Evolutionary conservation across 1,140 invertebrate species (phyloP).

Genomic region (Aphelenchoides fujianensis): DNA sequence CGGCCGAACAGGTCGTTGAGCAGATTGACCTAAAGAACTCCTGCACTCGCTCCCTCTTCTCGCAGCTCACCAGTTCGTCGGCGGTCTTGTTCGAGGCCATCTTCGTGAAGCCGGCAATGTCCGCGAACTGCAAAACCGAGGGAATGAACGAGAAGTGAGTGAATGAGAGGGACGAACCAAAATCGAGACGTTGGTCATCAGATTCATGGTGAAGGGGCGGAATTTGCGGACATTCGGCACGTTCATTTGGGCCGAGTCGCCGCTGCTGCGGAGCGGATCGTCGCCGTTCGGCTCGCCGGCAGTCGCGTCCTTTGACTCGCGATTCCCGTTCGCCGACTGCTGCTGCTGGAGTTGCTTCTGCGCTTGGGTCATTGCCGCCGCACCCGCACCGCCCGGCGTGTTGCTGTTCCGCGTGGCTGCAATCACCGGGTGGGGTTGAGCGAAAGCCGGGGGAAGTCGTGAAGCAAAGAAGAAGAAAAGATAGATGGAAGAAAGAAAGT

Average conservation of each 20-base stretch:
- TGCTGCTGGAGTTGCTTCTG: too few relatives aligned
- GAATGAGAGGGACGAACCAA: too few relatives aligned
- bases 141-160: too few relatives aligned
- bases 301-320: slow-evolving; percentile 24
- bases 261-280: slow-evolving; percentile 29
- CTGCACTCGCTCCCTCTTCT: too few relatives aligned
- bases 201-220: slow-evolving; percentile 88
- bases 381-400: slow-evolving; percentile 67
- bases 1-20: slow-evolving; percentile 92
- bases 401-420: slow-evolving; percentile 23
- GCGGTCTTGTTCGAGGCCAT: slow-evolving; percentile 88
- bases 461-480: background rate
- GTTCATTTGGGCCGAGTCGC: slow-evolving; percentile 22
- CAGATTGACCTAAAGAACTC: slow-evolving; percentile 73
- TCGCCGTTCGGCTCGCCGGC: background rate
- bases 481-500: too few relatives aligned
- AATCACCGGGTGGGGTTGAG: background rate
- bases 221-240: slow-evolving; percentile 69
- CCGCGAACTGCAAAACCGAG: slow-evolving; percentile 79
- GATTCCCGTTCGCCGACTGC: slow-evolving; percentile 15
- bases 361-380: too few relatives aligned
- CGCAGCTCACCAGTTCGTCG: slow-evolving; percentile 70
- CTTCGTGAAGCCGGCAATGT: slow-evolving; percentile 93
- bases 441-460: too few relatives aligned
- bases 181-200: slow-evolving; percentile 78